These are phyloP conservation scores for Tylochromis polylepis DNA, from an alignment of 2,113 vertebrate genomes.

Conservation along the genomic window DNA sequence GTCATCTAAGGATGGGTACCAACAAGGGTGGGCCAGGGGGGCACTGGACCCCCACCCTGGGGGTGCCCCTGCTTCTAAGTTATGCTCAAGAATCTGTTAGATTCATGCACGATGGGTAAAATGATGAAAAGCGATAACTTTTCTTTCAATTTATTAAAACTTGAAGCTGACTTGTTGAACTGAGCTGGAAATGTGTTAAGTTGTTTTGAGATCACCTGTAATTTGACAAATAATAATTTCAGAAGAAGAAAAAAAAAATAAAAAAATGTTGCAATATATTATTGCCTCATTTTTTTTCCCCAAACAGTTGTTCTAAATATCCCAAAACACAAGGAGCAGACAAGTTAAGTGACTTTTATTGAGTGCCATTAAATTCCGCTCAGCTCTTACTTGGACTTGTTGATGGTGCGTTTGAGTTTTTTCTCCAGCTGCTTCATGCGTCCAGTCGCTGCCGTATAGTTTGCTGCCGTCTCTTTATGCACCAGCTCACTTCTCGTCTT, in stretches of 20 bases:
- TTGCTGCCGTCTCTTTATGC: conserved; percentile 92
- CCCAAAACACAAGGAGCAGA: rapidly evolving
- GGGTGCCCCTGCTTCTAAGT: neutral
- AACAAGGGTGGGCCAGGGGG: no score
- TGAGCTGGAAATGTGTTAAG: neutral
- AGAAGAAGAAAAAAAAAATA: neutral
- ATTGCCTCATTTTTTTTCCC: rapidly evolving
- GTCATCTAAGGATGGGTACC: no score
- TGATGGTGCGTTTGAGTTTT: conserved; percentile 94
- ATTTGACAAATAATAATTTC: neutral
- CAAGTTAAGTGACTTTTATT: neutral
- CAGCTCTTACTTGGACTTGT: conserved; percentile 90
- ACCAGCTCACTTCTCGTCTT: conserved; percentile 88
- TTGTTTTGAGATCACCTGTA: neutral
- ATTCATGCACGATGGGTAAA: neutral
- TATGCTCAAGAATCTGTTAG: neutral
- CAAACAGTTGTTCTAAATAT: neutral
- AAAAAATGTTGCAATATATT: neutral
- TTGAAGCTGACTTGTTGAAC: neutral
- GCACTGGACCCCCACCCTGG: no score
- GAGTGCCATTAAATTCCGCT: rapidly evolving
- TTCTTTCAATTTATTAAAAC: neutral
- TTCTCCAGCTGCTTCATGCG: conserved; percentile 97
- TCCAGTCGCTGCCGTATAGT: conserved; percentile 86
- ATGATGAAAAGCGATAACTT: rapidly evolving